A percentile compares a stretch with the other conserved stretches of the same genome.
These are phyloP conservation scores for Onychorhynchus coronatus DNA, from an alignment of 2,113 vertebrate genomes.

Conservation along the genomic window DNA sequence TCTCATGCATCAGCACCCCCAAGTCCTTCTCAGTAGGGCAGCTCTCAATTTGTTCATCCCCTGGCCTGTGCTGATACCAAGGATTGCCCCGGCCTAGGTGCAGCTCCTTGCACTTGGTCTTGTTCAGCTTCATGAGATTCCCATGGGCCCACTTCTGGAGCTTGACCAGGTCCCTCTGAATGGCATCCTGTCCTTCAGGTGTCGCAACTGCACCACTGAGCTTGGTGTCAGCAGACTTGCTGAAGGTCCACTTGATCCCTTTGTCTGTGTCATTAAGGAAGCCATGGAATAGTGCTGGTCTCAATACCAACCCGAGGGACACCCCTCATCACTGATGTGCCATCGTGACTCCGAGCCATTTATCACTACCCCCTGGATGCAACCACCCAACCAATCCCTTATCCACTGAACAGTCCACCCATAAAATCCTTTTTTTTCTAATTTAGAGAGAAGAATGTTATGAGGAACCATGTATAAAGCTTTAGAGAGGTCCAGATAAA, in stretches of 20 bases:
- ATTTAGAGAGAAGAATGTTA: background rate
- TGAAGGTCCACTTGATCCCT: background rate
- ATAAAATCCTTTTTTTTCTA: background rate
- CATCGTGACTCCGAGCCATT: background rate
- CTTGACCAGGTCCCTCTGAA: background rate
- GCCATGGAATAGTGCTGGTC: background rate
- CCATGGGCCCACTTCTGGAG: background rate
- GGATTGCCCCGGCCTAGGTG: background rate
- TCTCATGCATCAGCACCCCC: background rate
- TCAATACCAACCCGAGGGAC: background rate
- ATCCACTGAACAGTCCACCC: background rate
- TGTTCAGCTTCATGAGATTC: background rate
- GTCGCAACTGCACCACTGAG: background rate
- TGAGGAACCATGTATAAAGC: background rate
- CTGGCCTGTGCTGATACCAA: background rate
- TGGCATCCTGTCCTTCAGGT: background rate
- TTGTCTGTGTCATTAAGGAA: background rate
- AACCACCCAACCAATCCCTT: background rate
- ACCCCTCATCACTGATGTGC: background rate
- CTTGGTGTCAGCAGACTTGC: background rate
- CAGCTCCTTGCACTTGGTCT: background rate
- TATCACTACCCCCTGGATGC: background rate
- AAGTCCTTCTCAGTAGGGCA: background rate
- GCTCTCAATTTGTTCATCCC: rapidly evolving
- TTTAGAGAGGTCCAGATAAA: background rate